Base-by-base conservation (phyloP, 2,888 invertebrate genomes). In the Atrina japonica region DNA sequence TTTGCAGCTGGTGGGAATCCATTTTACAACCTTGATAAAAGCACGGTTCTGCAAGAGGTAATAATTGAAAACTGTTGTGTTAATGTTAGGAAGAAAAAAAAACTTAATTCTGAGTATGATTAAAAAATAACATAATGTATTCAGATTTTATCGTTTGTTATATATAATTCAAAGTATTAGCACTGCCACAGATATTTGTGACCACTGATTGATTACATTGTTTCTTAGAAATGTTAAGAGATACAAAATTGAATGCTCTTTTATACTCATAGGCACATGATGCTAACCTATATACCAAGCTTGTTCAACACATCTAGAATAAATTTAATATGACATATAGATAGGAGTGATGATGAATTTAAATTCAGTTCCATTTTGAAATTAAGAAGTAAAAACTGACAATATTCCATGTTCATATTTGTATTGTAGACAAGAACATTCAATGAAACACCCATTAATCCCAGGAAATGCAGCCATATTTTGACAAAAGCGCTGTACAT, bases 391-490 rank as follows among this genome's bases (percentile, higher is more conserved):
- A n/a, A n/a, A n/a, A n/a, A n/a, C n/a, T n/a, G n/a, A n/a, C n/a
- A n/a, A n/a, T n/a, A n/a, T n/a, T n/a, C n/a, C n/a, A n/a, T n/a
- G n/a, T n/a, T n/a, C n/a, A n/a, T n/a, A 30, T 53, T 66, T 53
- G 3, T 70, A 66, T 80, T 88, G 66, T 77, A 92, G 93, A 96
- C 98, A 0, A 93, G 99, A 52, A 96, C 96, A 64, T 99, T 99
- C 91, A 99, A 99, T 90, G 98, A 99, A 84, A 97, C 98, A 0
- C 97, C 98, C 1, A 96, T 99, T 1, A 98, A 99, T 92, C 96
- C 97, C 3, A 93, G 96, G 91, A 99, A 97, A 95, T 99, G 99
- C 91, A 95, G 95, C 41, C 95, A 95, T 84, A 98, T 99, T 88
- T 92, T 99, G 80, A 97, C 98, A 74, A 99, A 99, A 92, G 95